phyloP scores from a whole-genome alignment of 2,113 vertebrate species.

The Notechis scutatus region DNA sequence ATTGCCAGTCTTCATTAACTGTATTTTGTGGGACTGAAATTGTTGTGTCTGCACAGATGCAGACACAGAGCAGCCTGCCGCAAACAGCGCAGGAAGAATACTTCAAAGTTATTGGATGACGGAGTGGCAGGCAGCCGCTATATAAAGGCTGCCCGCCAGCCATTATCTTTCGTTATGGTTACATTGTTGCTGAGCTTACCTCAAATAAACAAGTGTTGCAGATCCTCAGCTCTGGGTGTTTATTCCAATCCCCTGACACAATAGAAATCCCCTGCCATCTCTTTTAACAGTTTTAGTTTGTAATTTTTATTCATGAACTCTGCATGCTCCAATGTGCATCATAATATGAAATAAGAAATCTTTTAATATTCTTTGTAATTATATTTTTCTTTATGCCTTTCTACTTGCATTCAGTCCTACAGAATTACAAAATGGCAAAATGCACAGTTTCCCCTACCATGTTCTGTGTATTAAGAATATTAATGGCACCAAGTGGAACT shows the following conservation, averaged over 20 bases:
- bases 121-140: no score
- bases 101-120: no score
- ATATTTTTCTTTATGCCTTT: neutral
- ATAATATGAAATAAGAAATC: neutral
- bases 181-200: no score
- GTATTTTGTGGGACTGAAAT: neutral
- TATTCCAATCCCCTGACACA: no score
- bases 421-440: neutral
- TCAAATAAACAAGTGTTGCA: no score
- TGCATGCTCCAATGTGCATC: neutral
- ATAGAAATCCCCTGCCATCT: neutral
- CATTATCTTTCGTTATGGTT: no score
- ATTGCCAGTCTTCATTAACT: neutral
- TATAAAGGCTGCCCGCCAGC: no score
- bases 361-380: neutral
- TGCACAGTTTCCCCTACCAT: neutral
- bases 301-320: neutral
- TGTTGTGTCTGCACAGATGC: no score
- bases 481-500: neutral
- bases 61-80: no score
- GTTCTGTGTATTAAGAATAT: neutral
- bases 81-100: no score
- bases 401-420: neutral
- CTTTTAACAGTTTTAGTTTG: neutral
- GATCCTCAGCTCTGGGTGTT: no score